These are phyloP conservation scores for Narcine bancroftii DNA, from an alignment of 2,113 vertebrate species.

Conservation along the genomic window DNA sequence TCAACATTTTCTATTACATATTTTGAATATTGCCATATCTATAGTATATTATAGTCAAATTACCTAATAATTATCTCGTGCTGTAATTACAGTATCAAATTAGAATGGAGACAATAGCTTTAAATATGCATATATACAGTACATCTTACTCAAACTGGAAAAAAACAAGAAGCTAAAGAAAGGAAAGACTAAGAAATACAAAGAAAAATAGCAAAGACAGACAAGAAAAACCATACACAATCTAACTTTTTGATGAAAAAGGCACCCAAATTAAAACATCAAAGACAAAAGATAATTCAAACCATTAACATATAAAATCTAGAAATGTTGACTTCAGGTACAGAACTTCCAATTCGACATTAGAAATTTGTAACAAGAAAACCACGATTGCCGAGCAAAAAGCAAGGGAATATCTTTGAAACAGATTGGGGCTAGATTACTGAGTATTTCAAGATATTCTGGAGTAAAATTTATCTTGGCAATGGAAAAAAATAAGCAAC, in stretches of 20 bases:
- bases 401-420: neutral
- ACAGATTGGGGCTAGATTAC: neutral
- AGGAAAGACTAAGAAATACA: neutral
- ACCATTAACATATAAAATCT: neutral
- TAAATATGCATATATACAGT: neutral
- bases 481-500: no score
- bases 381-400: neutral
- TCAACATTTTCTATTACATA: neutral
- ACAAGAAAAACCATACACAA: neutral
- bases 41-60: neutral
- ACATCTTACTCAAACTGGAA: neutral
- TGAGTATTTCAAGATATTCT: neutral
- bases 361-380: neutral
- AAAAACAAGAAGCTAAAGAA: neutral
- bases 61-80: neutral
- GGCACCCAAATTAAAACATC: no score
- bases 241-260: neutral
- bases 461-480: neutral
- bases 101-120: neutral
- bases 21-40: neutral
- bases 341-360: neutral
- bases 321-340: neutral
- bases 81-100: neutral
- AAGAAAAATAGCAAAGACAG: neutral
- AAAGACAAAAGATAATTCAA: neutral